phyloP scores from a whole-genome alignment of 2,113 vertebrate genomes.

The Tenebrosternarchus preto region DNA sequence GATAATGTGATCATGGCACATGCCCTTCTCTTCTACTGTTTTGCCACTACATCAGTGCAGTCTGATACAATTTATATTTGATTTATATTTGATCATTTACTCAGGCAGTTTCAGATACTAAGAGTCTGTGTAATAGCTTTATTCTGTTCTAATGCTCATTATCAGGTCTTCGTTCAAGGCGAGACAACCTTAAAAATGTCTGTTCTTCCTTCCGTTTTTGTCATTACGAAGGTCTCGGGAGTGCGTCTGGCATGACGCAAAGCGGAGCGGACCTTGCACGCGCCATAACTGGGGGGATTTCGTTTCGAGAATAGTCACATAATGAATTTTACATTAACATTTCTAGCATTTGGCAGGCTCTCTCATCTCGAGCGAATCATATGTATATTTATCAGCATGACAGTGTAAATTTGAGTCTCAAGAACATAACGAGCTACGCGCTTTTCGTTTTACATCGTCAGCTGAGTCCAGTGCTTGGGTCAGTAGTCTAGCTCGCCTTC shows the following conservation, averaged over 20 bases:
- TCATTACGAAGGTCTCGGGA: neutral
- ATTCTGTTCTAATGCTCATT: neutral
- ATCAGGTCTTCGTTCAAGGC: neutral
- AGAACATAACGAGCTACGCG: neutral
- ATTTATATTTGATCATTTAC: neutral
- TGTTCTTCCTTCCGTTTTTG: neutral
- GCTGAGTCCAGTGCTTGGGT: neutral
- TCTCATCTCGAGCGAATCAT: neutral
- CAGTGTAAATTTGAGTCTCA: neutral
- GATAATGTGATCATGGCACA: slow-evolving; percentile 24
- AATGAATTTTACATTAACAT: too few relatives aligned
- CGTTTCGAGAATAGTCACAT: too few relatives aligned
- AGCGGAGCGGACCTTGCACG: neutral
- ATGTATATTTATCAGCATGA: too few relatives aligned
- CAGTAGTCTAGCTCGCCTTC: neutral
- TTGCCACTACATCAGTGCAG: neutral
- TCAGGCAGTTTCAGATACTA: neutral
- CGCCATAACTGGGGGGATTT: neutral
- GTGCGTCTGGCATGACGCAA: neutral
- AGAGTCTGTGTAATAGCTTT: neutral
- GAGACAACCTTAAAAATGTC: neutral
- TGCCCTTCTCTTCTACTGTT: neutral
- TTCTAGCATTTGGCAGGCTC: too few relatives aligned
- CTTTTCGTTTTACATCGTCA: slow-evolving; percentile 7
- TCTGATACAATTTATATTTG: neutral